Evolutionary conservation across 2,113 vertebrate genomes (phyloP), one percentile per base, ranked within the genome.

Genomic region (Gambusia affinis): DNA sequence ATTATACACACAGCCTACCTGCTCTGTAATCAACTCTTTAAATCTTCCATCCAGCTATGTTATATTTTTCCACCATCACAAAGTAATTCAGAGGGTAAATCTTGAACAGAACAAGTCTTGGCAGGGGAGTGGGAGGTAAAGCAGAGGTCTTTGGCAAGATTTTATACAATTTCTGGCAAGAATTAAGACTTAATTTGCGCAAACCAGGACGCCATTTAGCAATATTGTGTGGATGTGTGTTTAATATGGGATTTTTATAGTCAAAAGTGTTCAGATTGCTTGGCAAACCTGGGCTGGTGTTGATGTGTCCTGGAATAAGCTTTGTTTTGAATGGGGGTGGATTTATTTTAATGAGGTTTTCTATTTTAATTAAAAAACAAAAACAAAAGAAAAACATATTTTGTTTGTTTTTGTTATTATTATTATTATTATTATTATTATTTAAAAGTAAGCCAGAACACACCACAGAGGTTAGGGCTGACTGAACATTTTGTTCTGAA

Each of bases 131-230:
- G 60, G 60, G 81, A 84, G 88, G 83, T 80, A 84, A 84, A 85
- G 4, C 70, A 54, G 67, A 67, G 64, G 79, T 80, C 85, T 73
- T 72, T 83, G 79, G 87, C 74, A 65, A 75, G 61, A 67, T 67
- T 60, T 84, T 84, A 54, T 80, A 80, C 71, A 60, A 61, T 71
- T 70, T 72, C 15, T 69, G 83, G 85, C 79, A 85, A 82, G 61
- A 65, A 66, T 30, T 24, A 28, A 39, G 71, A 77, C 78, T 82
- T 82, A 31, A 82, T 75, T 76, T 67, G 75, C 70, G 72, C 75
- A 42, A 83, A 83, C 79, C 75, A 70, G 47, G 80, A 82, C 74
- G 64, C 62, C 63, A 24, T 68, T 77, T 31, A 37, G 64, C 60
- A 79, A 37, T 65, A 75, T n/a, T 60, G 27, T 70, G 70, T 78